Evolutionary conservation across 2,888 invertebrate genomes (phyloP), one percentile per base, ranked within the genome.

Genomic region (Biston betularia): DNA sequence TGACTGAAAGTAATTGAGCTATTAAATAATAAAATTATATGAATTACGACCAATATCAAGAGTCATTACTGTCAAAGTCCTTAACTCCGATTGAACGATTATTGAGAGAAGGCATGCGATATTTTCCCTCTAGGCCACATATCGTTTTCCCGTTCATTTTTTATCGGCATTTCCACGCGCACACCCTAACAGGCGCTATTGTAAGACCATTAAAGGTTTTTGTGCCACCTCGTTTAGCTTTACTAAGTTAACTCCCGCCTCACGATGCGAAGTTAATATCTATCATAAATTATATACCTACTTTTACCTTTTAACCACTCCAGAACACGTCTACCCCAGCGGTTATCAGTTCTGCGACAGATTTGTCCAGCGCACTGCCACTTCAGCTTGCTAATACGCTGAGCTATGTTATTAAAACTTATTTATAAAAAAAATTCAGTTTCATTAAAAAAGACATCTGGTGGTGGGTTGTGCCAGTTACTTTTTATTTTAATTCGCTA

Each of bases 131-230:
- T 63, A 62, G 65, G 63, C 65, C 75, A 79, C 79, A 75, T 77
- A 80, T 81, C 75, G 80, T 81, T 79, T 75, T 68, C 73, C 75
- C 78, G 71, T 78, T 75, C 71, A 74, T 78, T 82, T 83, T 84
- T 82, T 81, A 81, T 81, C 77, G 78, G 69, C 58, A 78, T 81
- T 79, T 78, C 71, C 72, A 48, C 57, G 68, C 63, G 68, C 63
- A 38, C 65, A 63, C 74, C 71, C 73, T 78, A 77, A 77, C 79
- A 81, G 79, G 73, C 77, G 76, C 78, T 76, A 82, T 81, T 76
- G 80, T 76, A 78, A 77, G 75, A 71, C 72, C 79, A 85, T 72
- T 90, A 92, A 82, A 73, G 75, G 73, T 75, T 82, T 78, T 81
- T 79, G 74, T 76, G 62, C 44, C 63, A 65, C 63, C 70, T 75